phyloP scores from a whole-genome alignment of 2,888 invertebrate species.

The Pandemis corylana region DNA sequence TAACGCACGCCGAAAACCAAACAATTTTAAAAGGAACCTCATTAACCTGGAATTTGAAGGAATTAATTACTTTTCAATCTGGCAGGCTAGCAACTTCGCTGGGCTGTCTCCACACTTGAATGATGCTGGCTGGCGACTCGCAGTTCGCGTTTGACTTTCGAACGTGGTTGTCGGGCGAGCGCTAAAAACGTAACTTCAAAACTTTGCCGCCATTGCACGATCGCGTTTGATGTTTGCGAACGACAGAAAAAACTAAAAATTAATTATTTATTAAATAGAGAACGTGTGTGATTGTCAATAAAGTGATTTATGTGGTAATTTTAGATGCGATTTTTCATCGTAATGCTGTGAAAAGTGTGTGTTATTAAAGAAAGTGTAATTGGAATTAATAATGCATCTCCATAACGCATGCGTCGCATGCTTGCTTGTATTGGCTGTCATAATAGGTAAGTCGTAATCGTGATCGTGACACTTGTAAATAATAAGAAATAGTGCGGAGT shows the following conservation, averaged over 20 bases:
- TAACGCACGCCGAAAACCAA: constrained; percentile 43
- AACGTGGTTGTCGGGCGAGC: constrained; percentile 65
- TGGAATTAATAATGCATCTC: constrained; percentile 67
- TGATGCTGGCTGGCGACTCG: constrained; percentile 61
- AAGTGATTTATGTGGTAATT: constrained; percentile 21
- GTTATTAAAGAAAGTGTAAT: constrained; percentile 36
- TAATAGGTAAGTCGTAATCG: constrained; percentile 63
- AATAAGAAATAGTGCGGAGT: constrained; percentile 1
- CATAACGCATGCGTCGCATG: constrained; percentile 63
- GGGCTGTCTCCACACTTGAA: constrained; percentile 66
- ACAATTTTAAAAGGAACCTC: constrained; percentile 38
- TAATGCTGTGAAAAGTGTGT: constrained; percentile 68
- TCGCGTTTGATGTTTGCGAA: constrained; percentile 40
- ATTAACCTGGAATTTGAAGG: constrained; percentile 4
- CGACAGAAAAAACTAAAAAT: constrained; percentile 9
- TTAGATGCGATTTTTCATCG: constrained; percentile 16
- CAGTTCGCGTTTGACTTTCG: constrained; percentile 81
- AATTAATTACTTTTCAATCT: constrained; percentile 53
- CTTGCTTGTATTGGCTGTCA: constrained; percentile 62
- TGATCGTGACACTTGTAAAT: constrained; percentile 1
- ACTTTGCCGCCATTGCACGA: constrained; percentile 54
- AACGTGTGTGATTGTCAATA: constrained; percentile 7
- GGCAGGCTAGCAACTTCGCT: constrained; percentile 60
- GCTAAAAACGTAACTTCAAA: constrained; percentile 55
- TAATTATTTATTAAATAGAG: constrained; percentile 8